These are phyloP conservation scores for Nasonia giraulti DNA, from an alignment of 1,140 invertebrate species.

Conservation along the genomic window DNA sequence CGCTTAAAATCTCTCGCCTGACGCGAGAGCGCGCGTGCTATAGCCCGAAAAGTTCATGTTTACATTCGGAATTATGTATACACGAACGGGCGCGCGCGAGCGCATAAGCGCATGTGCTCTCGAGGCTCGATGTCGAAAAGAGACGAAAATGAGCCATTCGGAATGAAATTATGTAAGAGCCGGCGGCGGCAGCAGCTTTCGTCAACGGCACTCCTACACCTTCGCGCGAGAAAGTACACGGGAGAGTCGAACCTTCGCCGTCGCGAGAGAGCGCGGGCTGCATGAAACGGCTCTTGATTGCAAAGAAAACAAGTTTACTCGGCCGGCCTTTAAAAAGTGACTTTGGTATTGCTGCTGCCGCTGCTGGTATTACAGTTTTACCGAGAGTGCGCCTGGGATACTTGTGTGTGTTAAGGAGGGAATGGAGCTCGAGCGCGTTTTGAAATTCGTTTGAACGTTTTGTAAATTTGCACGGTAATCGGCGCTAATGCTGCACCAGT, in stretches of 20 bases:
- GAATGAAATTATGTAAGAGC: slow-evolving; percentile 38
- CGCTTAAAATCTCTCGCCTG: neutral
- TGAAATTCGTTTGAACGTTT: slow-evolving; percentile 26
- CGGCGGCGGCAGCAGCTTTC: slow-evolving; percentile 25
- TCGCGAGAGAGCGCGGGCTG: neutral
- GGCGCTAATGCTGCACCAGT: neutral
- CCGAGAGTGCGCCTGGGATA: neutral
- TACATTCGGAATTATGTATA: slow-evolving; percentile 17
- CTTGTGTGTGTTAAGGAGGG: neutral
- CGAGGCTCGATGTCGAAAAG: slow-evolving; percentile 1
- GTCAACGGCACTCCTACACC: slow-evolving; percentile 51
- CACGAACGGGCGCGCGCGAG: neutral
- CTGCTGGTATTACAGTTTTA: neutral
- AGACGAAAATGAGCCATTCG: slow-evolving; percentile 37
- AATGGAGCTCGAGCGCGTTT: neutral
- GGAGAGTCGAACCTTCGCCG: slow-evolving; percentile 15
- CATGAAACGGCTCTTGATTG: slow-evolving; percentile 35
- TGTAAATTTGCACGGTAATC: slow-evolving; percentile 34
- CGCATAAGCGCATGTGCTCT: no score
- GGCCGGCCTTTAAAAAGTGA: neutral
- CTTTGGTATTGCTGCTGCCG: neutral
- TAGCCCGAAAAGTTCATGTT: slow-evolving; percentile 28
- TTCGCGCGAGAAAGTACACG: slow-evolving; percentile 44
- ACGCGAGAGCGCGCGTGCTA: neutral
- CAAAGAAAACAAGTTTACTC: slow-evolving; percentile 36